Evolutionary conservation across 2,113 vertebrate genomes (phyloP), one percentile per base, ranked within the genome.

Genomic region (Cynopterus brachyotis): DNA sequence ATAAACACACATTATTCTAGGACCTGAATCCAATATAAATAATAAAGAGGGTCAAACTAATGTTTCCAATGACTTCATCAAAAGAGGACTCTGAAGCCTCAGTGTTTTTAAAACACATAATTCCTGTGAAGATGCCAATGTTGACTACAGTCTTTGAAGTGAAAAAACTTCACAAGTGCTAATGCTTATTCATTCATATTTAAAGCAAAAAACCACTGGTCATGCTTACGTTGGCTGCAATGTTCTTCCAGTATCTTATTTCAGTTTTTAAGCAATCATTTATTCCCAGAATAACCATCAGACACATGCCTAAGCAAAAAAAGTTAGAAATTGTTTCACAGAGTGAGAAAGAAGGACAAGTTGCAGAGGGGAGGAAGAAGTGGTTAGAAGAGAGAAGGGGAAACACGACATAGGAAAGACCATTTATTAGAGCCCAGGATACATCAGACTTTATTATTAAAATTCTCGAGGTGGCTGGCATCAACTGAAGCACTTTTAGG

Each of bases 191-290:
- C 76, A 89, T 45, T 92, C 76, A 96, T 78, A 85, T 90, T 95
- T 95, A 95, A 94, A 88, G 70, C 50, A 85, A 60, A 92, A 94
- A 93, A 76, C 80, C 60, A 88, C 88, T 37, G 45, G 55, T 72
- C 89, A 53, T 70, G 60, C 50, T 91, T 89, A 62, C 57, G 24
- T 67, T 92, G 84, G 95, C 93, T 30, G 47, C 40, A 50, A 9
- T 55, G 24, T 72, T 95, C 70, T n/a, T 72, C 40, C 26, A 76
- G 72, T 89, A 78, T 91, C 84, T 95, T 76, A 72, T 92, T 96
- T 96, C 85, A 95, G 67, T 11, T 59, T 96, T 93, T 95, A 94
- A 94, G 84, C 86, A 95, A 91, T 45, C 37, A 4, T 94, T 91
- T 70, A 57, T 86, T 95, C 91, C 76, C 93, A 93, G 70, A 95